Evolutionary conservation across 2,797 vertebrate species (phyloP), one percentile per base, ranked within the genome.

Genomic region (Mormyrus proboscirostris): DNA sequence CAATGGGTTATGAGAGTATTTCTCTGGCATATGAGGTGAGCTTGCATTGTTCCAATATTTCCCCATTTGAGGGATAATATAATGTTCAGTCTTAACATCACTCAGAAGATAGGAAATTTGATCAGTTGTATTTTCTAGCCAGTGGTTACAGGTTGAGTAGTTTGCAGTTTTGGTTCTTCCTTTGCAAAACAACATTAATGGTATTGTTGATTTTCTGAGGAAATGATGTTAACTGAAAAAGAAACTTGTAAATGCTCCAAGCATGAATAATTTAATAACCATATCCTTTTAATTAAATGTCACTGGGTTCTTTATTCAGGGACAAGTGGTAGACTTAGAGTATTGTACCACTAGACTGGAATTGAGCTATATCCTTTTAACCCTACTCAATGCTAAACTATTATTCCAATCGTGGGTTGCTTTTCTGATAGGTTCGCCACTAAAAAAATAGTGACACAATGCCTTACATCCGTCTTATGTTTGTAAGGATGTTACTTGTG

Each of bases 241-340:
- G 33, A 47, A 96, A 96, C 95, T 95, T 96, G 95, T 95, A 96
- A 96, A 96, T 94, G 95, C 95, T 96, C 95, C 91, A 90, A 94
- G 94, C 94, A 94, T 96, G 96, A 95, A 96, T 96, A 95, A 94
- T 92, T 82, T 94, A 91, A 95, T 92, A 93, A 95, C 94, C 94
- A 93, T 91, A 83, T 95, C 95, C 93, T 92, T 91, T 93, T 94
- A 95, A 93, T 95, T 94, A 93, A 93, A 90, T 89, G 85, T 51
- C 89, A 82, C 83, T 90, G 84, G 0, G 87, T 87, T 89, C 86
- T 49, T 76, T 33, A 83, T 83, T 29, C 41, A 25, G 29, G 82
- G 47, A 19, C 76, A 82, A 82, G 33, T 62, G 22, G 22, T 62
- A 25, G 57, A 62, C n/a, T 62, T 25, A 10, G 53, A 19, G 57